These are phyloP conservation scores for Gymnodraco acuticeps DNA, from an alignment of 2,797 vertebrate genomes.

Conservation along the genomic window DNA sequence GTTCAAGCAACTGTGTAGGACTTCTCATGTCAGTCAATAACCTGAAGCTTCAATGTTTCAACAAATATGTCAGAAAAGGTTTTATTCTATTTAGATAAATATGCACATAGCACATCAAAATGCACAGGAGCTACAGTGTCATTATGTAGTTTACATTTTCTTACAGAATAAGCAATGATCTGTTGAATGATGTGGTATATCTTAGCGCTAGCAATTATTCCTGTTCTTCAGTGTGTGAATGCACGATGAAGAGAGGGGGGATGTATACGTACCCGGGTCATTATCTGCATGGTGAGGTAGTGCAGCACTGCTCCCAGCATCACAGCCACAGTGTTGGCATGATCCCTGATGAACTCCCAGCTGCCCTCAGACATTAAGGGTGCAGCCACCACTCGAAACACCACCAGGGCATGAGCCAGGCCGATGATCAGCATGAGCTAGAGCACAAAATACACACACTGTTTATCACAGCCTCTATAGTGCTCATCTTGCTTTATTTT, in stretches of 20 bases:
- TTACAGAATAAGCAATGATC: no score
- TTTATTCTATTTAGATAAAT: no score
- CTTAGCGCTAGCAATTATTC: not conserved
- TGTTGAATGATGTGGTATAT: not conserved
- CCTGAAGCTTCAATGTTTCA: no score
- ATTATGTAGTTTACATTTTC: no score
- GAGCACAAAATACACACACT: conserved; percentile 6
- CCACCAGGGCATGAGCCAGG: conserved; percentile 88
- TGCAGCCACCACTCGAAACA: conserved; percentile 88
- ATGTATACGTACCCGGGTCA: conserved; percentile 72
- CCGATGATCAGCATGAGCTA: conserved; percentile 86
- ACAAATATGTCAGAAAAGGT: no score
- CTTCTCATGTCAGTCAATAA: no score
- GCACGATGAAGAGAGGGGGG: not conserved
- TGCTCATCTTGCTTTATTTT: no score
- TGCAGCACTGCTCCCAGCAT: conserved; percentile 91
- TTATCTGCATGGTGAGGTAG: conserved; percentile 86
- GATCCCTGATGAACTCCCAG: conserved; percentile 77
- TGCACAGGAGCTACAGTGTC: no score
- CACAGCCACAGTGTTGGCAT: conserved; percentile 84
- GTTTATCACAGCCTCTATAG: no score
- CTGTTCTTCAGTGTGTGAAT: not conserved
- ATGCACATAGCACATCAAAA: no score
- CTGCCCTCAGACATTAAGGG: conserved; percentile 78
- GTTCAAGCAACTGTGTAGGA: no score